These are phyloP conservation scores for Blastomussa wellsi DNA, from an alignment of 92 coral and sea anemone species.

Conservation along the genomic window DNA sequence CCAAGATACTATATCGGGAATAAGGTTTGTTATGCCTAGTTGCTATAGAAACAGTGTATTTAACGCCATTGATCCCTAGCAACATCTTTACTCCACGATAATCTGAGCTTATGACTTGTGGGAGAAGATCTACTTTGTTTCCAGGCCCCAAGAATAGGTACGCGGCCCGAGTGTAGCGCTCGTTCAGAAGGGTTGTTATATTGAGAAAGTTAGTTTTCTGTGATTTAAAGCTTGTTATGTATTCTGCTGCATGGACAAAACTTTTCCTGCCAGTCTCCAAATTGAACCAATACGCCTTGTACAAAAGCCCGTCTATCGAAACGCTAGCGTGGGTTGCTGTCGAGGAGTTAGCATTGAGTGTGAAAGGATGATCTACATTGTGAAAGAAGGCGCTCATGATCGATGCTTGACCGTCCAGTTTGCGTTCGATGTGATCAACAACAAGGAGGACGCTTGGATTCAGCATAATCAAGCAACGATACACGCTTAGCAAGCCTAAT, in stretches of 20 bases:
- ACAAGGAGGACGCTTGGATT: conserved; percentile 76
- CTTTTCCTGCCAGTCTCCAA: conserved; percentile 42
- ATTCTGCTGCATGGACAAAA: conserved; percentile 39
- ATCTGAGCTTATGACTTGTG: conserved; percentile 48
- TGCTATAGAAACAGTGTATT: conserved; percentile 73
- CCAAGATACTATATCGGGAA: conserved; percentile 67
- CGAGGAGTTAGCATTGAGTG: conserved; percentile 9
- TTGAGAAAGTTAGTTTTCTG: conserved; percentile 67
- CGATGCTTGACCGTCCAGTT: conserved; percentile 33
- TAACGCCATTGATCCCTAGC: conserved; percentile 55
- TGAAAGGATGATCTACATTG: conserved; percentile 68
- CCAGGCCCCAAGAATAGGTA: conserved; percentile 87
- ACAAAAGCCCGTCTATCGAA: conserved; percentile 48
- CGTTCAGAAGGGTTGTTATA: conserved; percentile 62
- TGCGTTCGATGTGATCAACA: conserved; percentile 77
- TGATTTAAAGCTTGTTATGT: conserved; percentile 28
- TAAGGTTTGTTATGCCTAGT: conserved; percentile 71
- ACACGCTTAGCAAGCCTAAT: conserved; percentile 79
- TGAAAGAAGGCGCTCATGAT: conserved; percentile 90
- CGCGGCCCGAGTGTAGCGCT: conserved; percentile 72
- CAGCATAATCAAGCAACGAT: conserved; percentile 77
- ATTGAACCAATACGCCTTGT: conserved; percentile 55
- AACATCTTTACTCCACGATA: conserved; percentile 71
- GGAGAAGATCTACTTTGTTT: conserved; percentile 33
- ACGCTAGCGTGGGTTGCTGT: conserved; percentile 50